Evolutionary conservation across 2,888 invertebrate genomes (phyloP), one percentile per base, ranked within the genome.

Genomic region (Ypsolopha scabrella): DNA sequence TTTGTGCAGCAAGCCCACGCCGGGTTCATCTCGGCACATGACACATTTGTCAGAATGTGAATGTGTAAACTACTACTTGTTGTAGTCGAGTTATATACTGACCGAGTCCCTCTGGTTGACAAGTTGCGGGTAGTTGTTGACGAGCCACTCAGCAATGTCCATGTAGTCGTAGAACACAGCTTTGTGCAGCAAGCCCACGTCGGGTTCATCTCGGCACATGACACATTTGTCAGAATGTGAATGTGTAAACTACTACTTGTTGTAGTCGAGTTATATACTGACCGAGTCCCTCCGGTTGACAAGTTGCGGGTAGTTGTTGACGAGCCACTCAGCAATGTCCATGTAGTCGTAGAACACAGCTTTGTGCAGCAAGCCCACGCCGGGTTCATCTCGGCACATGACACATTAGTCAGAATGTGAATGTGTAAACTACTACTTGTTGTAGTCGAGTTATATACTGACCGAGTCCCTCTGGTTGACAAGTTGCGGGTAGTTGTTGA

Each of bases 31-130:
- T n/a, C n/a, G n/a, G n/a, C n/a, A n/a, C n/a, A n/a, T n/a, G n/a
- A n/a, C n/a, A n/a, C n/a, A n/a, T n/a, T n/a, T n/a, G n/a, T 91
- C 92, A 90, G 69, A 91, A 92, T 10, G 95, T 90, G 0, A 94
- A 94, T 63, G 94, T 94, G 73, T 95, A 95, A 33, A 95, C 80
- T 41, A 95, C 9, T 90, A 90, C n/a, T n/a, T n/a, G n/a, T n/a
- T n/a, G n/a, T n/a, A n/a, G n/a, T n/a, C n/a, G n/a, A n/a, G n/a
- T n/a, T n/a, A n/a, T n/a, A n/a, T 7, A 47, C 36, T 87, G 70
- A 94, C 94, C 62, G 91, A 90, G 72, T 94, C 94, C 58, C 88
- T 90, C 57, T 91, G 82, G 46, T 89, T 87, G 4, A 91, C 89
- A 0, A 90, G 87, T 38, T 87, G 81, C 0, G 93, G 93, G 71